These are phyloP conservation scores for Alethe castanea DNA, from an alignment of 2,113 vertebrate species.

Conservation along the genomic window DNA sequence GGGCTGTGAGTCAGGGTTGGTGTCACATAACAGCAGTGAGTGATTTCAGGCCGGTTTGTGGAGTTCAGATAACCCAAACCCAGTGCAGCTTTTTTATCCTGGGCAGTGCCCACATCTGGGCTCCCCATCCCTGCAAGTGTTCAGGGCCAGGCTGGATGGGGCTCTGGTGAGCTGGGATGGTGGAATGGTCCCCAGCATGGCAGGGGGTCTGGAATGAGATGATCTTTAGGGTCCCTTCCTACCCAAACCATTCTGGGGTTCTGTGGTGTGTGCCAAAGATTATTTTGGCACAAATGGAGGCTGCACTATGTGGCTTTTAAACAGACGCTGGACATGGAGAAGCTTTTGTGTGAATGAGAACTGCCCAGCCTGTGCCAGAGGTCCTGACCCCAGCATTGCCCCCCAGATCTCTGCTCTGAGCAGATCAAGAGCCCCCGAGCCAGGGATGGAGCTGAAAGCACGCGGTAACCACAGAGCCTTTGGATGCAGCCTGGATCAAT, in stretches of 20 bases:
- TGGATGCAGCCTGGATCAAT: background rate
- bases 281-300: fast-evolving
- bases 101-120: background rate
- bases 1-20: background rate
- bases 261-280: background rate
- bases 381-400: background rate
- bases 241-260: background rate
- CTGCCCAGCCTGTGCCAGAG: background rate
- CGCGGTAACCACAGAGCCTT: background rate
- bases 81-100: background rate
- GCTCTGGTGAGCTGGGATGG: background rate
- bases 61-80: background rate
- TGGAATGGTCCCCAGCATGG: background rate
- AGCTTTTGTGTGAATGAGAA: background rate
- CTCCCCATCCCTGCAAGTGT: background rate
- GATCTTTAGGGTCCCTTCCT: background rate
- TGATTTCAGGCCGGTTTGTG: fast-evolving
- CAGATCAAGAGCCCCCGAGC: background rate
- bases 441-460: fast-evolving
- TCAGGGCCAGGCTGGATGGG: background rate
- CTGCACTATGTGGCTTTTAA: background rate
- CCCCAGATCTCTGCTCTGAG: background rate
- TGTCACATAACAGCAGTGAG: background rate
- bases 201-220: background rate
- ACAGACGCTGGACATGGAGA: background rate